Conservation (phyloP, 2,113 vertebrate genomes). For the Henicopernis longicauda region DNA sequence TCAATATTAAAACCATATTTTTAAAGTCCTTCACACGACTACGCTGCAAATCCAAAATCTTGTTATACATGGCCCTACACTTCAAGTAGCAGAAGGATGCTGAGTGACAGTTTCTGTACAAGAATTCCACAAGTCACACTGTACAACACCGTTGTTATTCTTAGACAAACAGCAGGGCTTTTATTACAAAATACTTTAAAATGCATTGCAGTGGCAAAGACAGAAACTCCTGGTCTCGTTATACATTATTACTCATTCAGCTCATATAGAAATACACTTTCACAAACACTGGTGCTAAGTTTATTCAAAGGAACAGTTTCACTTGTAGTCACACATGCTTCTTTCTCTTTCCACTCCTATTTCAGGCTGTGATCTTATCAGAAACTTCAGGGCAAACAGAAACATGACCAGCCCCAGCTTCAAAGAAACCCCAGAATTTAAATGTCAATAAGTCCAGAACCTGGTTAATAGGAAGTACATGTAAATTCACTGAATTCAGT, state of each 20-base stretch:
- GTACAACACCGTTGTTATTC: neutral
- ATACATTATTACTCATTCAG: neutral
- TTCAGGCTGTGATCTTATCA: neutral
- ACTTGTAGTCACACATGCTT: neutral
- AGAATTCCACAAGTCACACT: neutral
- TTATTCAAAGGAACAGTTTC: neutral
- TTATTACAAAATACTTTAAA: neutral
- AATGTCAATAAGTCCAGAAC: neutral
- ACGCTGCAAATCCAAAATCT: neutral
- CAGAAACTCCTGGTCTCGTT: neutral
- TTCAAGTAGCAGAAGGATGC: neutral
- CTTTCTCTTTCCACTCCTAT: neutral
- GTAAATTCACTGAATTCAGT: neutral
- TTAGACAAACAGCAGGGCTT: neutral
- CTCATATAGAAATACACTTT: neutral
- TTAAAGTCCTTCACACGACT: constrained; percentile 8
- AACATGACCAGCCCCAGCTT: neutral
- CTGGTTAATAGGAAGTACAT: neutral
- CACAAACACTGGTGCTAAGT: neutral
- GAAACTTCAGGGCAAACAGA: neutral
- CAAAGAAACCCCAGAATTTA: neutral
- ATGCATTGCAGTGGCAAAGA: neutral
- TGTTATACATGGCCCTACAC: neutral
- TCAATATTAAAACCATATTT: constrained; percentile 46
- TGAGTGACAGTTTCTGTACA: neutral